A percentile compares a stretch with the other conserved stretches of the same genome.
These are phyloP conservation scores for Drosophila demipolita DNA, from an alignment of 2,888 invertebrate species.

Conservation along the genomic window DNA sequence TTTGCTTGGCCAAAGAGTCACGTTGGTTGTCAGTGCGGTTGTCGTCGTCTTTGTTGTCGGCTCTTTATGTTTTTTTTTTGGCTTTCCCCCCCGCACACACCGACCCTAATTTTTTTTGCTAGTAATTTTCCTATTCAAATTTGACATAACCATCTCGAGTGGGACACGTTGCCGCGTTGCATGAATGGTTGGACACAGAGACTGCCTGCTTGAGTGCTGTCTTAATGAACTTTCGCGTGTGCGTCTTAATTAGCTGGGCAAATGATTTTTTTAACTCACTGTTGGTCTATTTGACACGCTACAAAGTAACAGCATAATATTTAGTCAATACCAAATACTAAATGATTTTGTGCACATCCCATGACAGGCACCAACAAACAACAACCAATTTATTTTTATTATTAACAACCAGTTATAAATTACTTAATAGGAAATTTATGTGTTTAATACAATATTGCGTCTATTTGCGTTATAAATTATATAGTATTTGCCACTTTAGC, in stretches of 20 bases:
- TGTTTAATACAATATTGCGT: neutral
- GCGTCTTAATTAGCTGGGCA: conserved; percentile 49
- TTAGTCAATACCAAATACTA: neutral
- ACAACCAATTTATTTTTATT: neutral
- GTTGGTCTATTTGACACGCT: conserved; percentile 11
- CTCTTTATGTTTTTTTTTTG: neutral
- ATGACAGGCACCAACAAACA: neutral
- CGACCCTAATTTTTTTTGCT: neutral
- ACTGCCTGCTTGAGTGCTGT: conserved; percentile 45
- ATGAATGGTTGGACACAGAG: conserved; percentile 12
- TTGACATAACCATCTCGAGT: conserved; percentile 62
- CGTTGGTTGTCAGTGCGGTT: conserved; percentile 34
- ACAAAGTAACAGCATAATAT: conserved; percentile 15
- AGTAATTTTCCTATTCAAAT: conserved; percentile 57
- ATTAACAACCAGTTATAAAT: neutral
- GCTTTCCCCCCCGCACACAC: neutral
- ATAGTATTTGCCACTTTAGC: neutral
- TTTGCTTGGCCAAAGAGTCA: conserved; percentile 56
- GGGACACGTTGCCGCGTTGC: conserved; percentile 29
- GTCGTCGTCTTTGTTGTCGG: conserved; percentile 10
- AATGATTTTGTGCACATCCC: neutral
- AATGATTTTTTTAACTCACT: conserved; percentile 32
- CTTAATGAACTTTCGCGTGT: conserved; percentile 48
- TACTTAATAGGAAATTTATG: neutral
- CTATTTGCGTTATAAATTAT: neutral